phyloP scores from a whole-genome alignment of 1,140 invertebrate species.

The Asobara japonica region DNA sequence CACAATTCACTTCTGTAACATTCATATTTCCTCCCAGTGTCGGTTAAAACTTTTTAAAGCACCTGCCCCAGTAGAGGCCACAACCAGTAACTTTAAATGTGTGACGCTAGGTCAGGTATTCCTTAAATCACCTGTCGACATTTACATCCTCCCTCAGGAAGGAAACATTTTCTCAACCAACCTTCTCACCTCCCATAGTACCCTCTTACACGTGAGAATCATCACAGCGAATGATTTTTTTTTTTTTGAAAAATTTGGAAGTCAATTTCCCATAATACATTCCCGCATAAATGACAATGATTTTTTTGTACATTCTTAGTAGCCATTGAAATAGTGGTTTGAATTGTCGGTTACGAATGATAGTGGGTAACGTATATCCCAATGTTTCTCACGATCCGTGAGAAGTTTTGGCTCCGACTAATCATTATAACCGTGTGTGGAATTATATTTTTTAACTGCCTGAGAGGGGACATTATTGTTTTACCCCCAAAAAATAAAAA shows the following conservation, averaged over 20 bases:
- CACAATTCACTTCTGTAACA: too few species aligned
- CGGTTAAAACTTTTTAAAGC: too few species aligned
- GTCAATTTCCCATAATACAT: background rate
- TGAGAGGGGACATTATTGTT: too few species aligned
- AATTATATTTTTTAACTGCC: background rate
- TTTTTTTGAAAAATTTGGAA: background rate
- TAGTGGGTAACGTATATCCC: background rate
- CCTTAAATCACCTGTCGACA: background rate
- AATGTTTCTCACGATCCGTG: background rate
- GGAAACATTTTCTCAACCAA: background rate
- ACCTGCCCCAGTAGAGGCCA: background rate
- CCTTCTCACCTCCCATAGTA: background rate
- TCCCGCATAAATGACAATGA: background rate
- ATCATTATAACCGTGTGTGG: background rate
- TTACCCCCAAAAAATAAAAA: too few species aligned
- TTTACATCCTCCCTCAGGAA: background rate
- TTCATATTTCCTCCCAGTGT: too few species aligned
- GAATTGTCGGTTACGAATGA: background rate
- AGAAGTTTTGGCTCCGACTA: background rate
- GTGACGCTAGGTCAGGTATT: background rate
- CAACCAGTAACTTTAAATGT: background rate
- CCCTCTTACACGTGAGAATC: slow-evolving; percentile 2
- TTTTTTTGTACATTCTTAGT: background rate
- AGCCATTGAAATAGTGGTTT: background rate
- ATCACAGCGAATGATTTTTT: background rate